Conservation (phyloP, 2,888 invertebrate species). For the Pteria penguin region DNA sequence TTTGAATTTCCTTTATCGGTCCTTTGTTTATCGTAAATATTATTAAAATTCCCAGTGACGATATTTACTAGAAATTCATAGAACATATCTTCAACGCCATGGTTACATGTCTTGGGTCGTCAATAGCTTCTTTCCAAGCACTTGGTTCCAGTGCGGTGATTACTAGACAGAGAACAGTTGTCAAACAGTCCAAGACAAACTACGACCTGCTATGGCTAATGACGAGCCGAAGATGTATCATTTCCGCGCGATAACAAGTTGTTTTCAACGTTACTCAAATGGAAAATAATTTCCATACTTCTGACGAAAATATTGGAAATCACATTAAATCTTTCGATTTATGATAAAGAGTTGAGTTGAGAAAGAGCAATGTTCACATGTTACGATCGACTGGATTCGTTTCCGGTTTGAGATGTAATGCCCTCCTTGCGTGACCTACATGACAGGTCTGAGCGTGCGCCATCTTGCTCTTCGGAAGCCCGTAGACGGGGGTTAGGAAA, state of each 20-base stretch:
- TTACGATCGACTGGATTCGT: conserved; percentile 7
- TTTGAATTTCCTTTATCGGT: too few relatives aligned
- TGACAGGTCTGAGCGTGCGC: conserved; percentile 30
- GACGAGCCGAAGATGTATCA: background rate
- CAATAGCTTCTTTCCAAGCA: too few relatives aligned
- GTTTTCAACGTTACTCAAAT: background rate
- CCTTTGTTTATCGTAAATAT: too few relatives aligned
- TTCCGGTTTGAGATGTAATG: conserved; percentile 35
- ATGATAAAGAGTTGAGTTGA: background rate
- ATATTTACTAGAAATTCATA: too few relatives aligned
- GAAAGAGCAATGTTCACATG: conserved; percentile 18
- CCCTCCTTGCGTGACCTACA: conserved; percentile 32
- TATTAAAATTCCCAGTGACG: too few relatives aligned
- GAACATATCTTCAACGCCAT: too few relatives aligned
- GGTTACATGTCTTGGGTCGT: too few relatives aligned
- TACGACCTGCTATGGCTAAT: background rate
- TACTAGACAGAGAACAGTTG: too few relatives aligned
- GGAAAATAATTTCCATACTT: background rate
- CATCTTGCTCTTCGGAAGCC: conserved; percentile 28
- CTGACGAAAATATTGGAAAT: background rate
- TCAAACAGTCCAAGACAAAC: too few relatives aligned
- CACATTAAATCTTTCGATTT: background rate
- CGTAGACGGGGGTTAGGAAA: conserved; percentile 25
- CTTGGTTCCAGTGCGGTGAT: too few relatives aligned
- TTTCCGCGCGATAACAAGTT: conserved; percentile 1